phyloP scores from a whole-genome alignment of 2,113 vertebrate genomes.

The Craseonycteris thonglongyai region DNA sequence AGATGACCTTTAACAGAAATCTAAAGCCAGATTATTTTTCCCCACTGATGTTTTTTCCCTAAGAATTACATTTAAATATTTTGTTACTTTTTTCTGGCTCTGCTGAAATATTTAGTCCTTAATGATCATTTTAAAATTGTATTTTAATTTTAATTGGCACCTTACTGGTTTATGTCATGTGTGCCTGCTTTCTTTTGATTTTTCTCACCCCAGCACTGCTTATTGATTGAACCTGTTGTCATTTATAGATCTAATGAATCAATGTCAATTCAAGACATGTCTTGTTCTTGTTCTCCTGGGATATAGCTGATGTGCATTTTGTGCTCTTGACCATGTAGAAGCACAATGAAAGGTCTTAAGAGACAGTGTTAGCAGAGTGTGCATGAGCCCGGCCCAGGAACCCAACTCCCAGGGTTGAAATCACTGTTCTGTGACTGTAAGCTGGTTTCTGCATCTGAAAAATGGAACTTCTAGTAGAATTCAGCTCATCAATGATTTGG shows the following conservation, averaged over 20 bases:
- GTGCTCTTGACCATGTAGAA: neutral
- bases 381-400: neutral
- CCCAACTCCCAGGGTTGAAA: neutral
- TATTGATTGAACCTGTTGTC: neutral
- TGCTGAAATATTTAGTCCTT: neutral
- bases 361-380: neutral
- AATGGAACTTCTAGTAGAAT: neutral
- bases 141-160: neutral
- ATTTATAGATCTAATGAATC: neutral
- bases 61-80: neutral
- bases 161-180: neutral
- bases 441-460: neutral
- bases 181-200: neutral
- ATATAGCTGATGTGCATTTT: neutral
- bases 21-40: neutral
- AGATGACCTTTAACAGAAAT: neutral
- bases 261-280: neutral
- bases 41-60: neutral
- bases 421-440: neutral
- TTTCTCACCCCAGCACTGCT: neutral
- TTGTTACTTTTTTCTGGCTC: neutral
- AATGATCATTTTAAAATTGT: neutral
- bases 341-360: neutral
- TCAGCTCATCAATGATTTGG: neutral
- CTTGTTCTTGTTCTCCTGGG: neutral